Percentiles rank a stretch among this genome's conserved stretches.
Evolutionary conservation across 2,113 vertebrate genomes (phyloP).

Genomic region (Sus scrofa): DNA sequence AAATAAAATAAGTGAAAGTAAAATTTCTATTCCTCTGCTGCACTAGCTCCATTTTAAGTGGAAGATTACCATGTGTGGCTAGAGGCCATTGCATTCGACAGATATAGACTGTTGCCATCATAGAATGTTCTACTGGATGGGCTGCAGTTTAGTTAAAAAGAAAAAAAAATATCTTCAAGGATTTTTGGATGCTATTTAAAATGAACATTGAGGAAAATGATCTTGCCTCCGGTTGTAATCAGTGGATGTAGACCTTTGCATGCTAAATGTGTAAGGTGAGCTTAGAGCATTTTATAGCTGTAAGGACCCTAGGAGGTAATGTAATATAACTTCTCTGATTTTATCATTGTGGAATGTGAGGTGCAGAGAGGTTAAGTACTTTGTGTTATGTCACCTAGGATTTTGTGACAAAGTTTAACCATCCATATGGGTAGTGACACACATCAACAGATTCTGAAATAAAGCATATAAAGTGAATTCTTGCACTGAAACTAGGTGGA

Average conservation of each 20-base stretch:
- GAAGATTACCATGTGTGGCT: too few relatives aligned
- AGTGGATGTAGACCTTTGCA: not conserved
- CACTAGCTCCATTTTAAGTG: not conserved
- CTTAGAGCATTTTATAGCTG: conserved; percentile 47
- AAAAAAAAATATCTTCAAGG: not conserved
- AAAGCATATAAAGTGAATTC: conserved; percentile 22
- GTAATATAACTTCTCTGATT: conserved; percentile 55
- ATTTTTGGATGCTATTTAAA: conserved; percentile 61
- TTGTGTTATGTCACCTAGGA: not conserved
- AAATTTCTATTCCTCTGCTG: not conserved
- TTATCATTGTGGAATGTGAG: conserved; percentile 56
- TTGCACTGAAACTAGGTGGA: not conserved
- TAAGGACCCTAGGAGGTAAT: conserved; percentile 30
- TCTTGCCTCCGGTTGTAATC: conserved; percentile 66
- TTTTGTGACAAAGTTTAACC: conserved; percentile 60
- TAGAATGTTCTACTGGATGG: not conserved
- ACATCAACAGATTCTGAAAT: conserved; percentile 46
- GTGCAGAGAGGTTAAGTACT: conserved; percentile 32
- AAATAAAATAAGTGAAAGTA: not conserved
- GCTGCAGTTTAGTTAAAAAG: not conserved
- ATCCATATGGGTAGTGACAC: not conserved
- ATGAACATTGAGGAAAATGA: conserved; percentile 57
- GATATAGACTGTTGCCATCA: not conserved
- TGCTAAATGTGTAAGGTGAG: conserved; percentile 61
- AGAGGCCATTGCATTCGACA: not conserved